Percentiles rank a stretch among this genome's conserved stretches.
Conservation (phyloP, 2,113 vertebrate genomes). For the Epinephelus moara region DNA sequence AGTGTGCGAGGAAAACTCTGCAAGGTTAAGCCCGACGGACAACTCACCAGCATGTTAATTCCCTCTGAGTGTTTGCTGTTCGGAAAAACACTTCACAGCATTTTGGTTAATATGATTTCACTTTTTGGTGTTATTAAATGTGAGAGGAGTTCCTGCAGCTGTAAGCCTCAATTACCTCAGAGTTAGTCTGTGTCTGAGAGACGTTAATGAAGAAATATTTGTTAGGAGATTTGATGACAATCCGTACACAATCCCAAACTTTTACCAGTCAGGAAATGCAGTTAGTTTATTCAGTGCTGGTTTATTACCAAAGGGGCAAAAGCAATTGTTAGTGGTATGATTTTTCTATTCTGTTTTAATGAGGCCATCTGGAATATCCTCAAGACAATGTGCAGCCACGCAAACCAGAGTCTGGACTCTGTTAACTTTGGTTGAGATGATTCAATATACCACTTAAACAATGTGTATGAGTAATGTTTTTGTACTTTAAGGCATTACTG, state of each 20-base stretch:
- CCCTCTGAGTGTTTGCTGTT: conserved; percentile 39
- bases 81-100: conserved; percentile 34
- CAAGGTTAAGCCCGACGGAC: conserved; percentile 46
- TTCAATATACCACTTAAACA: conserved; percentile 21
- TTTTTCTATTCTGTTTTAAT: conserved; percentile 63
- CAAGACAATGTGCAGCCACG: conserved; percentile 33
- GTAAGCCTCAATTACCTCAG: conserved; percentile 10
- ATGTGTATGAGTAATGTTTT: conserved; percentile 21
- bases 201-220: conserved; percentile 40
- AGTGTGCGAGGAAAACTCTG: conserved; percentile 24
- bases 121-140: conserved; percentile 29
- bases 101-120: conserved; percentile 30
- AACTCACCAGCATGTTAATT: conserved; percentile 41
- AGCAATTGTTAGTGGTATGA: conserved; percentile 40
- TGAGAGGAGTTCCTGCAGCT: conserved; percentile 40
- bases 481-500: conserved; percentile 4
- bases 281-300: conserved; percentile 51
- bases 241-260: conserved; percentile 38
- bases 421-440: conserved; percentile 18
- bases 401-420: conserved; percentile 50
- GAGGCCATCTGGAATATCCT: conserved; percentile 64
- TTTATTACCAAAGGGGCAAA: conserved; percentile 55
- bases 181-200: conserved; percentile 37
- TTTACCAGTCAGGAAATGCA: conserved; percentile 50
- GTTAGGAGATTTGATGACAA: conserved; percentile 45